Conservation (phyloP, 2,888 invertebrate species). For the Seladonia tumulorum region DNA sequence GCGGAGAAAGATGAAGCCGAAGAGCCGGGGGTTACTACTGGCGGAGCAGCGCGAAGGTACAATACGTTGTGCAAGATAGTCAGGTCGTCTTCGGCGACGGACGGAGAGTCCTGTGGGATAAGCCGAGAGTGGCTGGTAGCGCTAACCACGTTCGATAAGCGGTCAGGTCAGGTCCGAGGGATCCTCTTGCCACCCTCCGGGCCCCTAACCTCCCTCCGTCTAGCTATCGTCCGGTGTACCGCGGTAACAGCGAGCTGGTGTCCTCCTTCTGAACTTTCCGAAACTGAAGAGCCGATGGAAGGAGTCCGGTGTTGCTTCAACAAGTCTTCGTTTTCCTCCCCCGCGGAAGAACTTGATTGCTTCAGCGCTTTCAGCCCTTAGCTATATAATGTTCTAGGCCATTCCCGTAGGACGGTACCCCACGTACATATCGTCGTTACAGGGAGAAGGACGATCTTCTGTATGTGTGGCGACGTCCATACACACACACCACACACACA, state of each 20-base stretch:
- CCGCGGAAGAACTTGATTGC: slow-evolving; percentile 63
- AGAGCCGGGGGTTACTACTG: slow-evolving; percentile 16
- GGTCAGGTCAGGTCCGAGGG: slow-evolving; percentile 71
- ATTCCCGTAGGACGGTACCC: slow-evolving; percentile 23
- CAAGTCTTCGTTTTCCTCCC: slow-evolving; percentile 23
- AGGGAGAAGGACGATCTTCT: background rate
- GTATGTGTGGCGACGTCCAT: background rate
- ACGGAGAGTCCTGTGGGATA: slow-evolving; percentile 70
- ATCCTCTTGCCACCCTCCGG: slow-evolving; percentile 32
- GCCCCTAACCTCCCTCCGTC: background rate
- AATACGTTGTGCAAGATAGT: slow-evolving; percentile 65
- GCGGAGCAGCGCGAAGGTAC: slow-evolving; percentile 48
- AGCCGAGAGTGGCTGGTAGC: slow-evolving; percentile 72
- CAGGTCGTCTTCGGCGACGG: slow-evolving; percentile 64
- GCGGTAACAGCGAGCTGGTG: slow-evolving; percentile 53
- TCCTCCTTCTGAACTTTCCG: slow-evolving; percentile 64
- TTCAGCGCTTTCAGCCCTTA: slow-evolving; percentile 36
- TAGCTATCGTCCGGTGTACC: slow-evolving; percentile 47
- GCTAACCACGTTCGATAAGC: slow-evolving; percentile 75
- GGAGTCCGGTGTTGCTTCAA: slow-evolving; percentile 26
- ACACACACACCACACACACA: background rate
- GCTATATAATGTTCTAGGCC: slow-evolving; percentile 30
- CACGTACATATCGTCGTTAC: background rate
- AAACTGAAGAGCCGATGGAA: slow-evolving; percentile 54
- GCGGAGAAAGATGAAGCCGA: slow-evolving; percentile 10